Percentiles rank a stretch among this genome's conserved stretches.
Conservation (phyloP, 2,797 vertebrate genomes). For the Myotis daubentonii region DNA sequence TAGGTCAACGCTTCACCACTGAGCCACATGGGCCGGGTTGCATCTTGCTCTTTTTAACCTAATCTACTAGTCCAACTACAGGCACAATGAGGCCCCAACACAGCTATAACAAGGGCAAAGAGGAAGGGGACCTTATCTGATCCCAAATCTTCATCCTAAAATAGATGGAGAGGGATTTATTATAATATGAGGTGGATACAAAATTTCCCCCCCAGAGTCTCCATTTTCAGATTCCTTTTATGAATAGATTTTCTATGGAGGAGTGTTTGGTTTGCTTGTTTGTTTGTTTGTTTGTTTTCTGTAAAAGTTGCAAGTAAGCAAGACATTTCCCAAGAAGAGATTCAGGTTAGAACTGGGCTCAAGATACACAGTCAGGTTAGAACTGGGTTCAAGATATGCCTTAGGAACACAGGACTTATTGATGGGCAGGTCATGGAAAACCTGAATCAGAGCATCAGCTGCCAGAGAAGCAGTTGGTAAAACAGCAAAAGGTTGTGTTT, state of each 20-base stretch:
- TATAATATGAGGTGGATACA: background rate
- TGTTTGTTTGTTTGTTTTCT: background rate
- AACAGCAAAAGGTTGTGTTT: background rate
- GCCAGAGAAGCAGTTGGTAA: background rate
- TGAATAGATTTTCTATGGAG: background rate
- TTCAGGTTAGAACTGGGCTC: background rate
- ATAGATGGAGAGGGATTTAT: background rate
- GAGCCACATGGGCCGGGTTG: too few relatives aligned
- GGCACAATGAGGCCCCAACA: background rate
- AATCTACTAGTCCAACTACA: background rate
- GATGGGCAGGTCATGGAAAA: background rate
- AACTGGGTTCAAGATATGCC: background rate
- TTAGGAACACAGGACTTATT: background rate
- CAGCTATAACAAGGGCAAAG: background rate
- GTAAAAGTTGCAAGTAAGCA: background rate
- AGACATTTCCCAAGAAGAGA: background rate
- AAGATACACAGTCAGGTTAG: too few relatives aligned
- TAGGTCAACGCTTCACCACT: too few relatives aligned
- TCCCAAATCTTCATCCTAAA: background rate
- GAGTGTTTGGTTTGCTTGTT: background rate
- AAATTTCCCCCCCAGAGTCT: background rate
- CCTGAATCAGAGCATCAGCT: background rate
- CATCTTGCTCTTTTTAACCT: background rate
- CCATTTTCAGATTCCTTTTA: background rate
- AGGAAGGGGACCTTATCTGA: background rate